Evolutionary conservation across 2,113 vertebrate genomes (phyloP).

Genomic region (Lagopus muta): DNA sequence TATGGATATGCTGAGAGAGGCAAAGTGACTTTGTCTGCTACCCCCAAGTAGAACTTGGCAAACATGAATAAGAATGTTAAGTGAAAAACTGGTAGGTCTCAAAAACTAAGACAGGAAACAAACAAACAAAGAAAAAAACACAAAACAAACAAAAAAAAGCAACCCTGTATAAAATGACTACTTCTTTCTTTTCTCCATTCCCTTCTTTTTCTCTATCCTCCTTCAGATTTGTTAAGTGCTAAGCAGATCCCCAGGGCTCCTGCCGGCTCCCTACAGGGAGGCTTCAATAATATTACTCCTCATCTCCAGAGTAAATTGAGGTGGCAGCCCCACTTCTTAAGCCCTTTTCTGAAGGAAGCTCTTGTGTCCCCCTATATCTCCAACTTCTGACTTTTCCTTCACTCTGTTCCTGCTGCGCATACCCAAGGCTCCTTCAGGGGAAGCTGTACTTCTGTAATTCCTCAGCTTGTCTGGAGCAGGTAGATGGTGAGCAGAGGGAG

Average conservation of each 20-base stretch:
- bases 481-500: background rate
- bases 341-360: background rate
- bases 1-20: background rate
- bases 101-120: background rate
- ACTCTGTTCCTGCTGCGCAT: background rate
- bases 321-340: background rate
- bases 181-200: background rate
- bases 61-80: background rate
- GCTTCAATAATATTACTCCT: background rate
- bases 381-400: background rate
- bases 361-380: background rate
- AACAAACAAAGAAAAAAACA: too few relatives aligned
- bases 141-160: background rate
- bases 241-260: constrained; percentile 19
- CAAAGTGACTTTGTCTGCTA: background rate
- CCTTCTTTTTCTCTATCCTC: fast-evolving
- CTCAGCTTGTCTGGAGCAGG: constrained; percentile 2
- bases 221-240: background rate
- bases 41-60: background rate
- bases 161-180: background rate
- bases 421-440: background rate
- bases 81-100: background rate
- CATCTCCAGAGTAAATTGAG: background rate
- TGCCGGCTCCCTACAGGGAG: background rate
- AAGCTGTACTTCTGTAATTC: background rate